These are phyloP conservation scores for Ametastegia equiseti DNA, from an alignment of 2,888 invertebrate genomes.

Conservation along the genomic window DNA sequence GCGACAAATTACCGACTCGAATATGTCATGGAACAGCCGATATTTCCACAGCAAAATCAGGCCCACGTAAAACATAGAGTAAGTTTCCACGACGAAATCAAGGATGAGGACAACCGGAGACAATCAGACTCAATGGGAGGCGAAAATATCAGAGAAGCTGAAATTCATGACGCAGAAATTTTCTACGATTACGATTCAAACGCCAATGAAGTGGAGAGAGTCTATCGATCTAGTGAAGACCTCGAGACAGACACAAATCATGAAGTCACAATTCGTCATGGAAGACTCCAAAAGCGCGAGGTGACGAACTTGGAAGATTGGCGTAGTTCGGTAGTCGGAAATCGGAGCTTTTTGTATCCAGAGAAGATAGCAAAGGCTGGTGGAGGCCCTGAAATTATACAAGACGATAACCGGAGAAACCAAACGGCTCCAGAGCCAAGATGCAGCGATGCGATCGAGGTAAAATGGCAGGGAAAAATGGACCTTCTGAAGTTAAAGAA, in stretches of 20 bases:
- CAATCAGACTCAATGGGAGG: not conserved
- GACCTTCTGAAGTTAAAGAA: slow-evolving; percentile 58
- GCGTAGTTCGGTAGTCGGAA: not conserved
- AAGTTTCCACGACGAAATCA: not conserved
- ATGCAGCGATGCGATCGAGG: not conserved
- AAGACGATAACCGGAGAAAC: not conserved
- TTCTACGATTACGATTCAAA: slow-evolving; percentile 39
- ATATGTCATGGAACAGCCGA: slow-evolving; percentile 26
- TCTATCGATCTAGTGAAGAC: not conserved
- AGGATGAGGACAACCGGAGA: not conserved
- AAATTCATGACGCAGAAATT: not conserved
- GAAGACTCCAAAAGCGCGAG: not conserved
- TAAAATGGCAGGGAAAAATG: slow-evolving; percentile 57
- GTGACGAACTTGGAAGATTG: not conserved
- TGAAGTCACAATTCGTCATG: not conserved
- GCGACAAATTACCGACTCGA: slow-evolving; percentile 7
- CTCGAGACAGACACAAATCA: not conserved
- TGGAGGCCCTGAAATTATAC: not conserved
- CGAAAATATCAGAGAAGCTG: not conserved
- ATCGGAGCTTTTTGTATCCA: not conserved
- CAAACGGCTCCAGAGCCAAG: not conserved
- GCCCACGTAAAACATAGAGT: not conserved
- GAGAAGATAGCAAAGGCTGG: not conserved
- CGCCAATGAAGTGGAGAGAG: not conserved
- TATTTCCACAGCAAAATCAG: not conserved